Evolutionary conservation across 2,888 invertebrate species (phyloP).

Genomic region (Acheta domesticus): DNA sequence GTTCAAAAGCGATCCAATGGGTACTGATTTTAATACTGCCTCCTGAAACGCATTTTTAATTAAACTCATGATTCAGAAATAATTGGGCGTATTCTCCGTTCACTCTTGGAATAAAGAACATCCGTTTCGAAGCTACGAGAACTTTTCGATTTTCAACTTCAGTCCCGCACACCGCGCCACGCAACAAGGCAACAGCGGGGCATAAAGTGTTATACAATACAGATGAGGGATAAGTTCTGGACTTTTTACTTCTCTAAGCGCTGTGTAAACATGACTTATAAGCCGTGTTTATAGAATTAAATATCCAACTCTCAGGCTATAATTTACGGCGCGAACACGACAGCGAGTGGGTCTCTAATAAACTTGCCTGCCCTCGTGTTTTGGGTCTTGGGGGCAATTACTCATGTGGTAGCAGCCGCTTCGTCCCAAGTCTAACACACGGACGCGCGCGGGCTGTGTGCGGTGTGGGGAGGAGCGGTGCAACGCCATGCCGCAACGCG

Average conservation of each 20-base stretch:
- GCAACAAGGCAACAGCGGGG: neutral
- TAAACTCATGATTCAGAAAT: neutral
- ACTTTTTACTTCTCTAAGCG: neutral
- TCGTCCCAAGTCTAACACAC: too few species aligned
- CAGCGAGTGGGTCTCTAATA: neutral
- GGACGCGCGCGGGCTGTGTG: too few species aligned
- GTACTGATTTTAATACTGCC: too few species aligned
- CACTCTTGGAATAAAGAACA: neutral
- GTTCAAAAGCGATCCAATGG: too few species aligned
- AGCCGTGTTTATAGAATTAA: constrained; percentile 18
- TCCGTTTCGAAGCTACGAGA: neutral
- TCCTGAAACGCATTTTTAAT: too few species aligned
- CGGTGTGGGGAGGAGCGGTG: too few species aligned
- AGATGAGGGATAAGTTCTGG: neutral
- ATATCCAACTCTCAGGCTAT: neutral
- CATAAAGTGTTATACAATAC: constrained; percentile 18
- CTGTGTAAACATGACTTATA: constrained; percentile 18
- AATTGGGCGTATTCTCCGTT: neutral
- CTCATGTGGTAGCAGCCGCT: neutral
- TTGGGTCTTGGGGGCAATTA: neutral
- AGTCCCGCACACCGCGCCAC: neutral
- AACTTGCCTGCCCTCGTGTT: constrained; percentile 5
- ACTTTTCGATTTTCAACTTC: neutral
- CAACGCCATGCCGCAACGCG: too few species aligned
- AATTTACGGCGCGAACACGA: constrained; percentile 18